phyloP scores from a whole-genome alignment of 2,888 invertebrate species.

The Pristionchus japonicus region DNA sequence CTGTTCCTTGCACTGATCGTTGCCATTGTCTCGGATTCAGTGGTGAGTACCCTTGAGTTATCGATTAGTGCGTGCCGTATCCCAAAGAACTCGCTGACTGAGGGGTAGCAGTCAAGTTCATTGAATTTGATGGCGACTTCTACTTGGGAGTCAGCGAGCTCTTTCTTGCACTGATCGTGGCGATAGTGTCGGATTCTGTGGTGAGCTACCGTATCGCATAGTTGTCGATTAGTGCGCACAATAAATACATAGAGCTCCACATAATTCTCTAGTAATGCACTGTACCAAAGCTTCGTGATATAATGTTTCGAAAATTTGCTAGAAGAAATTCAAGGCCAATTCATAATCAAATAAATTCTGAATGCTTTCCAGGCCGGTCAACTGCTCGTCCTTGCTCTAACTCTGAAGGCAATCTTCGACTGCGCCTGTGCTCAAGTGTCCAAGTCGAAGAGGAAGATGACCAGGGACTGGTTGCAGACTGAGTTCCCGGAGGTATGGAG shows the following conservation, averaged over 20 bases:
- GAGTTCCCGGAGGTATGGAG: background rate
- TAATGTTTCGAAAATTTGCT: too few species aligned
- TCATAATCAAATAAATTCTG: too few species aligned
- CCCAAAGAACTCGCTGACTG: too few species aligned
- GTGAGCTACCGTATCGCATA: background rate
- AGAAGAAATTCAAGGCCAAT: too few species aligned
- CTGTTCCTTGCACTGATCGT: background rate
- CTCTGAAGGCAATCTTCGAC: background rate
- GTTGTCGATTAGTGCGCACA: too few species aligned
- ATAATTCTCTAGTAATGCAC: too few species aligned
- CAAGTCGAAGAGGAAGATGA: background rate
- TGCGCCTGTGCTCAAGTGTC: background rate
- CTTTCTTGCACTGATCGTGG: background rate
- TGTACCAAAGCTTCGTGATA: too few species aligned
- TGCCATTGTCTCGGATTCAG: background rate
- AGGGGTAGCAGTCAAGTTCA: too few species aligned
- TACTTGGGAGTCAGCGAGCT: background rate
- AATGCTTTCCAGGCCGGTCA: background rate
- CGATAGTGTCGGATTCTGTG: background rate
- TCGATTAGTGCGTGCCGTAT: too few species aligned
- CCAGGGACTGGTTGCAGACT: background rate
- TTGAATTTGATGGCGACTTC: background rate
- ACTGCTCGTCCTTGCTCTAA: background rate
- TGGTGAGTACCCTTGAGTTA: background rate
- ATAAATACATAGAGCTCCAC: too few species aligned